phyloP scores from a whole-genome alignment of 2,797 vertebrate species.

The Aldrovandia affinis region DNA sequence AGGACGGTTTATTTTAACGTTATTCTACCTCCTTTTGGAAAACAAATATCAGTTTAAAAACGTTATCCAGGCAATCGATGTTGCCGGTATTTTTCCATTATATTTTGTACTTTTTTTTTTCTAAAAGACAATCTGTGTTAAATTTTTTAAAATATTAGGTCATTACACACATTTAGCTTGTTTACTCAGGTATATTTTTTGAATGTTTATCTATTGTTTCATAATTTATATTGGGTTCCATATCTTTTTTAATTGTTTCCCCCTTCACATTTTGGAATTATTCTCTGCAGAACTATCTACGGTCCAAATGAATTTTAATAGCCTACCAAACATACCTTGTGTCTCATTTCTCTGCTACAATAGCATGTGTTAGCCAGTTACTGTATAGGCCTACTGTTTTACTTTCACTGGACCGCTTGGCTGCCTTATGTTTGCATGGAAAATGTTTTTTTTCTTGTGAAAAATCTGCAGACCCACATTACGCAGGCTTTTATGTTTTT shows the following conservation, averaged over 20 bases:
- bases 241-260: slow-evolving; percentile 48
- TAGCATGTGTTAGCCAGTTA: slow-evolving; percentile 69
- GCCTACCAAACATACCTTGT: slow-evolving; percentile 61
- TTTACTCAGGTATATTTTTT: slow-evolving; percentile 63
- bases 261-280: slow-evolving; percentile 66
- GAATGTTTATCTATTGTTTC: slow-evolving; percentile 65
- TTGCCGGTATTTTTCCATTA: slow-evolving; percentile 51
- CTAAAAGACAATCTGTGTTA: slow-evolving; percentile 56
- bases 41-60: slow-evolving; percentile 38
- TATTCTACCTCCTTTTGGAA: slow-evolving; percentile 59
- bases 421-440: slow-evolving; percentile 56
- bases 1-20: slow-evolving; percentile 37
- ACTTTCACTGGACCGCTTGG: slow-evolving; percentile 54
- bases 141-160: slow-evolving; percentile 58
- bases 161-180: slow-evolving; percentile 60
- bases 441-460: slow-evolving; percentile 22
- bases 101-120: slow-evolving; percentile 43
- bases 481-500: background rate
- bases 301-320: slow-evolving; percentile 56
- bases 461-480: background rate
- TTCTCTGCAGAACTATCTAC: slow-evolving; percentile 37
- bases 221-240: slow-evolving; percentile 62
- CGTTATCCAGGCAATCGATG: slow-evolving; percentile 29
- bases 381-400: slow-evolving; percentile 47
- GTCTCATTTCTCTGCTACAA: slow-evolving; percentile 63